A percentile compares a stretch with the other conserved stretches of the same genome.
Evolutionary conservation across 1,140 invertebrate genomes (phyloP).

Genomic region (Drosophila pachea): DNA sequence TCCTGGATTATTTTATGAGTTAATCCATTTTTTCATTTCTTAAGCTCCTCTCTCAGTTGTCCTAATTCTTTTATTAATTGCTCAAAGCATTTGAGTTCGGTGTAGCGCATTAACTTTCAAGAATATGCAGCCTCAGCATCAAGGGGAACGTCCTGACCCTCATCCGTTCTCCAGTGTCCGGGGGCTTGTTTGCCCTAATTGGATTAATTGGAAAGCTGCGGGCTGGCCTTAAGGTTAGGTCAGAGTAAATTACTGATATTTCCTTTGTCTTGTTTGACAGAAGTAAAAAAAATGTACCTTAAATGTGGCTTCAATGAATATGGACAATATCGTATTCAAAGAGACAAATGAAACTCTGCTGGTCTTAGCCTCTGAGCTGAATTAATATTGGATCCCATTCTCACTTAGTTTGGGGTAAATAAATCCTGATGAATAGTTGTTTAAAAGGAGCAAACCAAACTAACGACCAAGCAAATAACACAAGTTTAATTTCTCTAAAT

Average conservation of each 20-base stretch:
- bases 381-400: too few species aligned
- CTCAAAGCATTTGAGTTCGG: conserved; percentile 34
- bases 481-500: not conserved
- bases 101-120: conserved; percentile 9
- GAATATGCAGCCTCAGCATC: conserved; percentile 2
- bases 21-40: conserved; percentile 9
- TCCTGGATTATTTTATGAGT: conserved; percentile 24
- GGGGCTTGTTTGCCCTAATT: conserved; percentile 35
- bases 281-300: not conserved
- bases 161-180: not conserved
- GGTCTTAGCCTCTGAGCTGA: too few species aligned
- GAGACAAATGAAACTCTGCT: too few species aligned
- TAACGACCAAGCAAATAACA: not conserved
- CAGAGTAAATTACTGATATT: conserved; percentile 21
- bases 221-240: conserved; percentile 30
- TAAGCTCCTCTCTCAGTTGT: conserved; percentile 6
- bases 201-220: conserved; percentile 42
- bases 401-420: too few species aligned
- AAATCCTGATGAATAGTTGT: too few species aligned
- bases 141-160: not conserved
- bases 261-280: not conserved
- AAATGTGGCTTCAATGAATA: not conserved
- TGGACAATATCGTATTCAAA: too few species aligned
- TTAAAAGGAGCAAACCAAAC: not conserved
- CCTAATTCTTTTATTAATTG: conserved; percentile 31